Conservation (phyloP, 2,797 vertebrate species). For the Thripadectes ignobilis region DNA sequence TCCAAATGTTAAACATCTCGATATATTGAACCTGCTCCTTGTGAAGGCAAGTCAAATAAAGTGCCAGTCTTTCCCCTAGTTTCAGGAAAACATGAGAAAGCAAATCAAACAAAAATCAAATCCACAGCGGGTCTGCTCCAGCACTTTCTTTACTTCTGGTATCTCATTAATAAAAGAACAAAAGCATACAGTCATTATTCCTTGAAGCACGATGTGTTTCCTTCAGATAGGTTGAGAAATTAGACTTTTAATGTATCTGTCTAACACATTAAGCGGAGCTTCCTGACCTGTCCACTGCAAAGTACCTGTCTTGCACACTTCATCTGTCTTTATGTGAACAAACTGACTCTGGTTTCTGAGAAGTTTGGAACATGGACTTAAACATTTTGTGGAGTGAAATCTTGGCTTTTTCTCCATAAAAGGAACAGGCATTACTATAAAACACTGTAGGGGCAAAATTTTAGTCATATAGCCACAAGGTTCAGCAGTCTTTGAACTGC, state of each 20-base stretch:
- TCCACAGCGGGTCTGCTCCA: not conserved
- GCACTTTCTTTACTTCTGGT: not conserved
- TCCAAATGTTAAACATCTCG: not conserved
- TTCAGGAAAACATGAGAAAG: not conserved
- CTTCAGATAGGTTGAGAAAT: slow-evolving; percentile 12
- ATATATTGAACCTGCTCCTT: not conserved
- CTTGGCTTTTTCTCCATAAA: not conserved
- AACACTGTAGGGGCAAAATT: not conserved
- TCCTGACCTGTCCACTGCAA: slow-evolving; percentile 20
- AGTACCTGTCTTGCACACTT: slow-evolving; percentile 14
- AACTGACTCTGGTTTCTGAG: not conserved
- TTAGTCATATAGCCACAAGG: not conserved
- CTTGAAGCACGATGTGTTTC: not conserved
- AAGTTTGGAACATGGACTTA: not conserved
- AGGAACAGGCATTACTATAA: not conserved
- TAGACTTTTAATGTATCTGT: not conserved
- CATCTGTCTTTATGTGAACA: not conserved
- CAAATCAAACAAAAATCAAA: slow-evolving; percentile 22
- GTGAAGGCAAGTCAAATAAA: not conserved
- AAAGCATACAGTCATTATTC: not conserved
- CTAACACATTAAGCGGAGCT: not conserved
- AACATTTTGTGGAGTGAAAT: not conserved
- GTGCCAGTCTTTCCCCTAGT: not conserved
- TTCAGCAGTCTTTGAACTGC: not conserved
- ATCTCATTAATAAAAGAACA: not conserved